Percentiles rank a stretch among this genome's conserved stretches.
Evolutionary conservation across 1,140 invertebrate species (phyloP).

Genomic region (Aphaenogaster ashmeadi): DNA sequence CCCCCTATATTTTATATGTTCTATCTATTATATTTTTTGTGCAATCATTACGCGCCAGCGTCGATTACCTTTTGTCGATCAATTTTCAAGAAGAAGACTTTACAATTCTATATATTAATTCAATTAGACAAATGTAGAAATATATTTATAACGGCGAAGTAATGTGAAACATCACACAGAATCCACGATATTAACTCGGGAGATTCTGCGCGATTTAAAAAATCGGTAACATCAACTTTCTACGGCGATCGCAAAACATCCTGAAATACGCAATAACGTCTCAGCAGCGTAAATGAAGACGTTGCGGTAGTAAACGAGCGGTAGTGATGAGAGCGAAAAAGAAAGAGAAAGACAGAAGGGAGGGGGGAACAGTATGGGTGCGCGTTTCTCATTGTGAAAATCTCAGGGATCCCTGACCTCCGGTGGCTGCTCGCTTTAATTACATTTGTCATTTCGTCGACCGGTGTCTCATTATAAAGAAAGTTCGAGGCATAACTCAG

Average conservation of each 20-base stretch:
- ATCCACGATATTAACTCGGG: neutral
- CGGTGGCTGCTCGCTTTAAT: constrained; percentile 81
- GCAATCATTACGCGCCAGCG: no score
- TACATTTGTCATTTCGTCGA: constrained; percentile 85
- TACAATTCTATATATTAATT: neutral
- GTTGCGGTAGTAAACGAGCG: constrained; percentile 12
- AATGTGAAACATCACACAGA: neutral
- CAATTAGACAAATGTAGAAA: neutral
- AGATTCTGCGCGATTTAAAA: neutral
- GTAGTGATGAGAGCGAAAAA: constrained; percentile 38
- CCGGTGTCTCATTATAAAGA: constrained; percentile 85
- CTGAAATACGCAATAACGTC: constrained; percentile 19
- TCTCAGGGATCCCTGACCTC: constrained; percentile 78
- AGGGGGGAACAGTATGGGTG: constrained; percentile 41
- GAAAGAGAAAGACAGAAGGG: constrained; percentile 48
- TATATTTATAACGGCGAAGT: neutral
- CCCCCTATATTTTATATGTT: neutral
- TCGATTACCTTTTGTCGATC: neutral
- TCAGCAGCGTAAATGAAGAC: constrained; percentile 43
- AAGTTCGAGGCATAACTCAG: constrained; percentile 82
- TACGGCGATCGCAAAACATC: neutral
- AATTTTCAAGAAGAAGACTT: neutral
- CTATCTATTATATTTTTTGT: neutral
- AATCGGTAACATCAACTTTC: constrained; percentile 19
- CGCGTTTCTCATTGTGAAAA: constrained; percentile 81